Evolutionary conservation across 2,113 vertebrate genomes (phyloP).

Genomic region (Aspidoscelis tigris): DNA sequence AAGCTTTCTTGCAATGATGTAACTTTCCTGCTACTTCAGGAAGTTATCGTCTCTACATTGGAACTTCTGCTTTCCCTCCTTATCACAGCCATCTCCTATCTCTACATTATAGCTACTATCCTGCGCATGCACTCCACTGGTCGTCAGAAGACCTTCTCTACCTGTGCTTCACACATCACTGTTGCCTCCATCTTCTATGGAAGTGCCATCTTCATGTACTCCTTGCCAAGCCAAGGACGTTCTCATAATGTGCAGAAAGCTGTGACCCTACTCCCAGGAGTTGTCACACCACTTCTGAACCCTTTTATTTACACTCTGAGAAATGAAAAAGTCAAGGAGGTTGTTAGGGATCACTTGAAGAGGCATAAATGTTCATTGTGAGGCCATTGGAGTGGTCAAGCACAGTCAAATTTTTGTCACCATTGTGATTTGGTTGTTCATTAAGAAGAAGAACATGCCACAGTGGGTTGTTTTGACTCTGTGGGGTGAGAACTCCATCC

Average conservation of each 20-base stretch:
- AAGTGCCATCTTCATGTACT: constrained; percentile 48
- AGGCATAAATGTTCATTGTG: too few relatives aligned
- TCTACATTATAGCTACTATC: constrained; percentile 45
- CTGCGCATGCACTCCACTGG: neutral
- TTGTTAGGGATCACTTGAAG: neutral
- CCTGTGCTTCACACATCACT: constrained; percentile 21
- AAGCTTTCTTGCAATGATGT: constrained; percentile 25
- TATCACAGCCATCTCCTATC: constrained; percentile 48
- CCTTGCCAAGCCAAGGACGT: constrained; percentile 10
- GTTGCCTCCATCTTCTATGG: constrained; percentile 18
- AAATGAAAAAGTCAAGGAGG: constrained; percentile 11
- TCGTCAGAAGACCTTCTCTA: too few relatives aligned
- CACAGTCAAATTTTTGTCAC: too few relatives aligned
- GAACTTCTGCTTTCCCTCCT: too few relatives aligned
- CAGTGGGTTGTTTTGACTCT: too few relatives aligned
- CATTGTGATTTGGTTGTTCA: too few relatives aligned
- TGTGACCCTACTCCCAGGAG: neutral
- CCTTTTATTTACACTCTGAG: constrained; percentile 19
- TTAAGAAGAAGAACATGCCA: too few relatives aligned
- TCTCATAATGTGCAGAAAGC: neutral
- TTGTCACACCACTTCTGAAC: neutral
- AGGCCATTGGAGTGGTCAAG: too few relatives aligned
- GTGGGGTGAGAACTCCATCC: too few relatives aligned
- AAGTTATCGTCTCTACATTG: neutral
- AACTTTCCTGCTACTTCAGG: neutral